Base-by-base conservation (phyloP, 2,797 vertebrate genomes). In the Enteromius afrohamiltoni region DNA sequence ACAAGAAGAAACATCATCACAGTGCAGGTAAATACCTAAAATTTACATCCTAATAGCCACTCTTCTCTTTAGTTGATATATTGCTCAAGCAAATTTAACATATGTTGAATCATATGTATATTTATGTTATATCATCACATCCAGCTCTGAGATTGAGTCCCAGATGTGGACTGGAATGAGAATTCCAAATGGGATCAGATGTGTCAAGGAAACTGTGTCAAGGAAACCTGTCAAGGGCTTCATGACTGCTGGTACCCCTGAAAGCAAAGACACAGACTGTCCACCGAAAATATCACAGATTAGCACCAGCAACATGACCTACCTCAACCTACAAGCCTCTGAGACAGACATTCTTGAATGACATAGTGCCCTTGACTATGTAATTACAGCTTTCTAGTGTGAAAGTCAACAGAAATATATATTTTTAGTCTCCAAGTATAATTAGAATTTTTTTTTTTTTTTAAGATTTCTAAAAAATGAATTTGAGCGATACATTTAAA, bases 11-110 rank as follows among this genome's bases (percentile, higher is more conserved):
- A 93, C 91, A 67, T 82, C 94, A 4, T 70, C 92, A 21, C 93
- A 94, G 65, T 92, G 92, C 21, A 87, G 94, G 95, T 96, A 89
- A 95, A 60, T 47, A n/a, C n/a, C n/a, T n/a, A n/a, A n/a, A n/a
- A n/a, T n/a, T n/a, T n/a, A 9, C 16, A 71, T 26, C 26, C 9
- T 49, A 19, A 17, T 26, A 34, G 9, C 23, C 29, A 23, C 14
- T 6, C 10, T 19, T 62, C 21, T n/a, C 19, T 80, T 80, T 3
- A 31, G 40, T 67, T 55, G 60, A 73, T 21, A 3, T 37, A 29
- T 13, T 64, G 7, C 11, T 49, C 8, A 29, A 55, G 14, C 26
- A 13, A 26, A 21, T 71, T 47, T 60, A 2, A 16, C 53, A 37
- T 40, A 23, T 26, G 23, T 60, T 21, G n/a, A 55, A 64, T 83